These are phyloP conservation scores for Phlogophora meticulosa DNA, from an alignment of 2,888 invertebrate species.

Conservation along the genomic window DNA sequence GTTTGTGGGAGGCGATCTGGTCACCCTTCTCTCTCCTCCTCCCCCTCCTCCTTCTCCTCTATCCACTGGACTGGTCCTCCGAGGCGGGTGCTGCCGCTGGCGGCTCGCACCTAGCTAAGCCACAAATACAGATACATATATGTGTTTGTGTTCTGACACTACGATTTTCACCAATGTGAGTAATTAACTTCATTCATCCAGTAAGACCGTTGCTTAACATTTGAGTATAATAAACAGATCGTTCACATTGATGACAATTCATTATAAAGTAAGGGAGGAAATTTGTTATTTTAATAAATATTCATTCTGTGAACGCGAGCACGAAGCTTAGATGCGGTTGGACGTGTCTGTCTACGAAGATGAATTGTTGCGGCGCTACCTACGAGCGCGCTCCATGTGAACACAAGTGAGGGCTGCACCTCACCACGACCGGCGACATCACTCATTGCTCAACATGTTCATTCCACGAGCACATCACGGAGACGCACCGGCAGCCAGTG, in stretches of 20 bases:
- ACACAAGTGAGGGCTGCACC: constrained; percentile 11
- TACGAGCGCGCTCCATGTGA: constrained; percentile 1
- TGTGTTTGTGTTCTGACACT: constrained; percentile 8
- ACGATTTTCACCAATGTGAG: not conserved
- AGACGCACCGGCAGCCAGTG: not conserved
- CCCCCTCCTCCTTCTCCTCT: not conserved
- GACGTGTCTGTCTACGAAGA: constrained; percentile 33
- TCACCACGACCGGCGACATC: constrained; percentile 9
- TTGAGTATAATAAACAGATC: not conserved
- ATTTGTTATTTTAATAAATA: constrained; percentile 9
- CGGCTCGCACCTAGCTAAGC: constrained; percentile 4
- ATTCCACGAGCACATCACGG: not conserved
- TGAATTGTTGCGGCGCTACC: constrained; percentile 15
- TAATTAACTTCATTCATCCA: not conserved
- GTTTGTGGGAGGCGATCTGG: constrained; percentile 32
- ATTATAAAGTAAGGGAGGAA: not conserved
- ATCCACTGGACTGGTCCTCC: not conserved
- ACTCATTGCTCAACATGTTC: constrained; percentile 16
- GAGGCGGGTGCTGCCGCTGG: constrained; percentile 5
- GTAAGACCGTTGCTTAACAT: not conserved
- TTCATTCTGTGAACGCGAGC: constrained; percentile 3
- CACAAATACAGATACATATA: not conserved
- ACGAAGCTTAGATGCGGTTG: constrained; percentile 1
- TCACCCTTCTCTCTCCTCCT: not conserved
- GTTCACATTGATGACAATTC: not conserved